phyloP scores from a whole-genome alignment of 1,140 invertebrate genomes.

The Chrysomallon squamiferum region DNA sequence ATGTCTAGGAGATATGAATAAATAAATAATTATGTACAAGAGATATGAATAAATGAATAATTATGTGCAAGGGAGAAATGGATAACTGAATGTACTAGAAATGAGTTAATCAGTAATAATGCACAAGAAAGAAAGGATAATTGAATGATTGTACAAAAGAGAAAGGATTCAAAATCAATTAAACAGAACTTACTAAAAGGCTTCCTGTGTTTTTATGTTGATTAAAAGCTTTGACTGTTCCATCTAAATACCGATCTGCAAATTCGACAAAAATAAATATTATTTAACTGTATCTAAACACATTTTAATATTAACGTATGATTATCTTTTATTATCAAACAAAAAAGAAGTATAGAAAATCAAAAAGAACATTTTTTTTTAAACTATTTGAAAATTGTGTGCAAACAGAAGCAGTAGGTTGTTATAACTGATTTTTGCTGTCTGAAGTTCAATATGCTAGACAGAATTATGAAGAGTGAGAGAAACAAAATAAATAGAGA shows the following conservation, averaged over 20 bases:
- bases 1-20: too few species aligned
- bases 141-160: neutral
- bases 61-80: too few species aligned
- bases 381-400: neutral
- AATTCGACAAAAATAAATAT: neutral
- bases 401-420: neutral
- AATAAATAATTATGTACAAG: too few species aligned
- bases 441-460: too few species aligned
- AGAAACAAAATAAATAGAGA: too few species aligned
- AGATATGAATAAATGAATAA: too few species aligned
- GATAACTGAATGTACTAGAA: too few species aligned
- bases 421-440: neutral
- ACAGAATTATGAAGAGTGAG: too few species aligned
- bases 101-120: too few species aligned
- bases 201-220: conserved; percentile 4
- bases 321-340: neutral
- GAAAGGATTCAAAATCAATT: neutral
- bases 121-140: too few species aligned
- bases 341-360: neutral
- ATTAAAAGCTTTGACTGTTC: conserved; percentile 8
- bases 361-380: neutral
- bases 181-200: neutral
- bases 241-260: conserved; percentile 1
- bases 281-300: neutral
- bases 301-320: neutral